Evolutionary conservation across 2,888 invertebrate species (phyloP).

Genomic region (Coenonympha arcania): DNA sequence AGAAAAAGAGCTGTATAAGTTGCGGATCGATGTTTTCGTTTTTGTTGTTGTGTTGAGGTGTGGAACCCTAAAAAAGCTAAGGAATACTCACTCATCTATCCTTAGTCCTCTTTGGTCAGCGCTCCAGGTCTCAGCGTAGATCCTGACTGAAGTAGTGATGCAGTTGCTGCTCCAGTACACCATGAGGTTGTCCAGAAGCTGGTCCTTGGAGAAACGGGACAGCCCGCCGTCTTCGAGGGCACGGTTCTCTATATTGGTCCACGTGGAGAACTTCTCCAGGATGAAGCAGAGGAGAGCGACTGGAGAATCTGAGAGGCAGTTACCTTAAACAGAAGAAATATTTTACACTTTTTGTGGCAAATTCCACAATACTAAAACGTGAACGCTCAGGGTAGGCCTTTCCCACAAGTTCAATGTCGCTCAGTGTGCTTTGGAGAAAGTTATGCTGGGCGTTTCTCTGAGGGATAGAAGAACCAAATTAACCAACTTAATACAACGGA

Average conservation of each 20-base stretch:
- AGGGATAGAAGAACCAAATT: too few species aligned
- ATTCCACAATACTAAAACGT: too few species aligned
- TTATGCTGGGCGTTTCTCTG: too few species aligned
- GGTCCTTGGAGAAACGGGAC: slow-evolving; percentile 77
- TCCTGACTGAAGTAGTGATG: slow-evolving; percentile 81
- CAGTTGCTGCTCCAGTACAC: slow-evolving; percentile 85
- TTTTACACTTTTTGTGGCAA: too few species aligned
- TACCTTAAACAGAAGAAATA: slow-evolving; percentile 34
- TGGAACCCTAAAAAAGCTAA: neutral
- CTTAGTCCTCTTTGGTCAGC: slow-evolving; percentile 5
- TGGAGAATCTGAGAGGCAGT: slow-evolving; percentile 80
- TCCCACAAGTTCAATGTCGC: too few species aligned
- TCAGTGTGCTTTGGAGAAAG: too few species aligned
- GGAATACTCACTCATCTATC: slow-evolving; percentile 12
- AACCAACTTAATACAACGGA: too few species aligned
- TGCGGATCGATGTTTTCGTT: too few species aligned
- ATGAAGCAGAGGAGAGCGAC: slow-evolving; percentile 86
- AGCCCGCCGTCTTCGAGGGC: slow-evolving; percentile 79
- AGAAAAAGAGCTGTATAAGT: too few species aligned
- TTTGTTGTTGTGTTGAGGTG: too few species aligned
- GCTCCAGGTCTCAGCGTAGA: slow-evolving; percentile 78
- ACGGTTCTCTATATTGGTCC: slow-evolving; percentile 73
- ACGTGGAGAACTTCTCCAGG: slow-evolving; percentile 87
- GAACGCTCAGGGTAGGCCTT: too few species aligned
- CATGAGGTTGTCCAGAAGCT: slow-evolving; percentile 82